Evolutionary conservation across 2,113 vertebrate species (phyloP).

Genomic region (Poeciliopsis retropinna): DNA sequence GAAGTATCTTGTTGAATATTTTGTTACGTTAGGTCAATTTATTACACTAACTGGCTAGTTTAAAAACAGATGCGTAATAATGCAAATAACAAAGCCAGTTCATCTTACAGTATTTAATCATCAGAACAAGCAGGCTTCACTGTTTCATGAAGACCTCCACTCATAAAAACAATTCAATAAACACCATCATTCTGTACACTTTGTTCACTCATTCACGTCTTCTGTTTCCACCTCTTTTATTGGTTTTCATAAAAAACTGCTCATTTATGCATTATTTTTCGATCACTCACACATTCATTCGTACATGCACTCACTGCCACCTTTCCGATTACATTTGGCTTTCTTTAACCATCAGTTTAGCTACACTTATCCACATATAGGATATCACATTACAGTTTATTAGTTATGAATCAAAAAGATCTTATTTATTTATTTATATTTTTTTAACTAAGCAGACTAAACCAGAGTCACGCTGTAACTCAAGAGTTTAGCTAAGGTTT

Average conservation of each 20-base stretch:
- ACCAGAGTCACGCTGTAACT: slow-evolving; percentile 27
- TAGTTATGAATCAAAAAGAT: slow-evolving; percentile 39
- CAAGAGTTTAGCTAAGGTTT: background rate
- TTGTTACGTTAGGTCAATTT: background rate
- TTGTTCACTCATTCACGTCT: slow-evolving; percentile 36
- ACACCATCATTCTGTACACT: slow-evolving; percentile 49
- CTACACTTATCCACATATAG: slow-evolving; percentile 39
- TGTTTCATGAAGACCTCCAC: slow-evolving; percentile 25
- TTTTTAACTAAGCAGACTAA: slow-evolving; percentile 3
- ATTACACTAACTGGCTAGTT: background rate
- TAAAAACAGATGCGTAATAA: background rate
- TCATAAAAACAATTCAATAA: slow-evolving; percentile 43
- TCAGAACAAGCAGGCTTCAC: slow-evolving; percentile 62
- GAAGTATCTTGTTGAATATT: background rate
- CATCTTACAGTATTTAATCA: slow-evolving; percentile 72
- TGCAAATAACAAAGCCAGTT: slow-evolving; percentile 40
- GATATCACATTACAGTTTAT: slow-evolving; percentile 34
- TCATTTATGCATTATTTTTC: slow-evolving; percentile 11
- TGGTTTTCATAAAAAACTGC: slow-evolving; percentile 16
- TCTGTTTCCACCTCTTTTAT: background rate
- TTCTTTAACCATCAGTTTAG: slow-evolving; percentile 24
- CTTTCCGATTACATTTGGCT: slow-evolving; percentile 58
- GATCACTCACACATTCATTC: slow-evolving; percentile 12
- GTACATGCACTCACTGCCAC: slow-evolving; percentile 14
- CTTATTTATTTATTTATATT: background rate